Conservation (phyloP, 2,113 vertebrate genomes). For the Osmerus mordax region DNA sequence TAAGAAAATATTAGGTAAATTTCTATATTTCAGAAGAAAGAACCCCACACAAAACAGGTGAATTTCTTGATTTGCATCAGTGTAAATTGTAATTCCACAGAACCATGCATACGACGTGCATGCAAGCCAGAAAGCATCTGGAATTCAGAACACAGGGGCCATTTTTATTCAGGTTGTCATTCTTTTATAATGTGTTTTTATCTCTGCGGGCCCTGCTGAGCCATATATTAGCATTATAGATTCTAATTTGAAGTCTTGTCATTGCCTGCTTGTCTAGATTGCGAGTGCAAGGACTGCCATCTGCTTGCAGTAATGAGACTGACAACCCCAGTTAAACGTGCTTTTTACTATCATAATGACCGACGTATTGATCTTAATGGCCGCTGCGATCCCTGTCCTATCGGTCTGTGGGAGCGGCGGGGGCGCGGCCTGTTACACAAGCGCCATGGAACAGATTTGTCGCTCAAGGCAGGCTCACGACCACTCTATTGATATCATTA, state of each 20-base stretch:
- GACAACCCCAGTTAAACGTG: slow-evolving; percentile 86
- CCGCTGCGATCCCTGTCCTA: slow-evolving; percentile 74
- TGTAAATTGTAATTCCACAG: neutral
- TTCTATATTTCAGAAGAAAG: too few relatives aligned
- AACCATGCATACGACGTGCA: neutral
- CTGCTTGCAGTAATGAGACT: slow-evolving; percentile 94
- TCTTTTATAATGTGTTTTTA: slow-evolving; percentile 73
- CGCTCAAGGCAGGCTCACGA: slow-evolving; percentile 64
- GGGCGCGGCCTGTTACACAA: slow-evolving; percentile 61
- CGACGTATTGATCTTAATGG: slow-evolving; percentile 87
- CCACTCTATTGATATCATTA: slow-evolving; percentile 74
- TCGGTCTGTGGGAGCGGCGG: slow-evolving; percentile 72
- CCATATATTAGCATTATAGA: slow-evolving; percentile 94
- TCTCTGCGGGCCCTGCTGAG: slow-evolving; percentile 66
- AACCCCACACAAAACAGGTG: too few relatives aligned
- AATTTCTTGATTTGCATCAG: too few relatives aligned
- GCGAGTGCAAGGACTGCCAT: slow-evolving; percentile 82
- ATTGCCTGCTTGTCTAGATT: slow-evolving; percentile 81
- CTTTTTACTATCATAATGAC: slow-evolving; percentile 90
- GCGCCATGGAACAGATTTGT: slow-evolving; percentile 64
- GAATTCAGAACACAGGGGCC: slow-evolving; percentile 27
- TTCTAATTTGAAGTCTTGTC: slow-evolving; percentile 97
- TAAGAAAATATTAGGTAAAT: too few relatives aligned
- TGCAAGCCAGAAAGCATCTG: slow-evolving; percentile 13
- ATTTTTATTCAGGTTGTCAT: slow-evolving; percentile 37